Evolutionary conservation across 2,113 vertebrate genomes (phyloP), one percentile per base, ranked within the genome.

Genomic region (Austrofundulus limnaeus): DNA sequence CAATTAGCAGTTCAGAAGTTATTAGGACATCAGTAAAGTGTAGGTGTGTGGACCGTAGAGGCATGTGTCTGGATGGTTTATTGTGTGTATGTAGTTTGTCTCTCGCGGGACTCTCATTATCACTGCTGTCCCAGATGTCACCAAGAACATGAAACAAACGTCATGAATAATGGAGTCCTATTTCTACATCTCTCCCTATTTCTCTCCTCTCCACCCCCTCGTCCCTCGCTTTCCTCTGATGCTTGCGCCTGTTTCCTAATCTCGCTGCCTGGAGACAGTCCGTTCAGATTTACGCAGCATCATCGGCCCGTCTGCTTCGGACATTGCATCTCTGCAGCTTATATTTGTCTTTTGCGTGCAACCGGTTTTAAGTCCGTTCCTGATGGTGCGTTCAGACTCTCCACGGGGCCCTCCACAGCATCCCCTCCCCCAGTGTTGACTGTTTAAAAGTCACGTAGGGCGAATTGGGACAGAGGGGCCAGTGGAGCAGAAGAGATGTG

Each of bases 161-260:
- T 92, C 90, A 92, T 92, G 86, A 92, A 91, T 92, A 91, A 92
- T 92, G 88, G 85, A 92, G 86, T 83, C 81, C 81, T 86, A 84
- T 89, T 90, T 89, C 84, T 88, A 86, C 84, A 71, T 81, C 65
- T 85, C 63, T 75, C 73, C 75, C 77, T 72, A 83, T 82, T 71
- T 83, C 85, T 75, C 70, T 67, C 52, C 78, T 51, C 23, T 72
- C 67, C 82, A 69, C 84, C 72, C 78, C 76, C 64, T 70, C 67
- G 72, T 80, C 74, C 71, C 69, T 67, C 58, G 56, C 77, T 80
- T 45, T 73, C 66, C 78, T 88, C 85, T 87, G 86, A 88, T 87
- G 77, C 83, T 71, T 55, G 75, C 45, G 76, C 75, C n/a, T 80
- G 81, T 85, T 86, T 76, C 85, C 77, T 87, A 82, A 88, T 88